Conservation (phyloP, 2,113 vertebrate species). For the Podarcis raffonei region DNA sequence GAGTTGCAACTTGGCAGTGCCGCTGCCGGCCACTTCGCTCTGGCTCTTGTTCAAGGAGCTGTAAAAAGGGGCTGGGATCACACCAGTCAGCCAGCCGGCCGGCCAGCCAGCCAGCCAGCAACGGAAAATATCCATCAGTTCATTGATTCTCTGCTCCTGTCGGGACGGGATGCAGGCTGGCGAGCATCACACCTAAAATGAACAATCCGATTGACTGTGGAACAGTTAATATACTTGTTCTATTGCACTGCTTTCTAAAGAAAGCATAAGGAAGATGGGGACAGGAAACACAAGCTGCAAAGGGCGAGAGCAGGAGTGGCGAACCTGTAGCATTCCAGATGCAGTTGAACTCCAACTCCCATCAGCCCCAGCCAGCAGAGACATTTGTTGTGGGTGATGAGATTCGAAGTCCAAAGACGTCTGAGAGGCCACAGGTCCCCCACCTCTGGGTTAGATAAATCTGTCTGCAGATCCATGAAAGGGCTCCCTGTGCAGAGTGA, state of each 20-base stretch:
- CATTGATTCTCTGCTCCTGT: background rate
- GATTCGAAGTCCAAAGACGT: no score
- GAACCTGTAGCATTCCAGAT: no score
- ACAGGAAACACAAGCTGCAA: background rate
- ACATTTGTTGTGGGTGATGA: no score
- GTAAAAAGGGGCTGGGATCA: background rate
- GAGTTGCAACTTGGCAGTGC: slow-evolving; percentile 42
- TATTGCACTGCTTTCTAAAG: background rate
- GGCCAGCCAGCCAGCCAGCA: background rate
- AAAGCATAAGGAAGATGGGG: background rate
- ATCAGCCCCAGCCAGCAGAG: no score
- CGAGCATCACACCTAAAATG: background rate
- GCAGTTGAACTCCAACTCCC: no score
- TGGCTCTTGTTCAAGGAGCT: slow-evolving; percentile 10
- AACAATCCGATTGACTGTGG: accelerated
- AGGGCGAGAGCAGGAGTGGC: background rate
- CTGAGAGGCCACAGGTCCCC: no score
- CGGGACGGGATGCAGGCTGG: accelerated
- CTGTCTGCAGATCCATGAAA: background rate
- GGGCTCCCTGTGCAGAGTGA: background rate
- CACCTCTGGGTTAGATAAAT: background rate
- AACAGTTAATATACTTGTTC: background rate
- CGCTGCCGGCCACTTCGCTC: slow-evolving; percentile 36
- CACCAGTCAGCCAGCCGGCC: background rate
- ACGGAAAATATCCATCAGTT: background rate